Conservation (phyloP, 2,113 vertebrate species). For the Boleophthalmus pectinirostris region DNA sequence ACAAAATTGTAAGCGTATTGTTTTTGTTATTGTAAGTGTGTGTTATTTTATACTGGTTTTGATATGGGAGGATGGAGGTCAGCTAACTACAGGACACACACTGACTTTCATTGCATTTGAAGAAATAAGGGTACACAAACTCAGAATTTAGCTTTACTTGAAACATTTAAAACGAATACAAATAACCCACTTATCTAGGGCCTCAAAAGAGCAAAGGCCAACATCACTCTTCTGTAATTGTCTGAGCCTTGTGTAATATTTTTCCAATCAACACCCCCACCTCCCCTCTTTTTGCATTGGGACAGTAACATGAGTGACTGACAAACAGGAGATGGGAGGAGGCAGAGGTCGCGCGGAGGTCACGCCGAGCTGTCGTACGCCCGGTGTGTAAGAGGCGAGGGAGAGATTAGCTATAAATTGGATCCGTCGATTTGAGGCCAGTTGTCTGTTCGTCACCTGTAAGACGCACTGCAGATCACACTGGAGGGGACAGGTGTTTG, state of each 20-base stretch:
- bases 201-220: too few relatives aligned
- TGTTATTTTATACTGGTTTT: too few relatives aligned
- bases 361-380: slow-evolving; percentile 18
- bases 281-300: slow-evolving; percentile 3
- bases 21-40: too few relatives aligned
- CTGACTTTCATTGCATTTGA: too few relatives aligned
- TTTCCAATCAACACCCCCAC: slow-evolving; percentile 10
- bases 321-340: slow-evolving; percentile 36
- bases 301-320: slow-evolving; percentile 34
- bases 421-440: slow-evolving; percentile 45
- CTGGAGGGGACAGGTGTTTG: slow-evolving; percentile 38
- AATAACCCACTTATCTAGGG: too few relatives aligned
- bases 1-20: too few relatives aligned
- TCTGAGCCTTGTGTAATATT: slow-evolving; percentile 28
- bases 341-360: slow-evolving; percentile 43
- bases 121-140: too few relatives aligned
- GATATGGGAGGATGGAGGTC: too few relatives aligned
- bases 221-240: slow-evolving; percentile 20
- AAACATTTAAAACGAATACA: too few relatives aligned
- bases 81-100: too few relatives aligned
- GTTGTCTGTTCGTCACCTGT: slow-evolving; percentile 38
- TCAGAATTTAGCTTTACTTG: too few relatives aligned
- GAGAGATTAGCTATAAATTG: slow-evolving; percentile 43
- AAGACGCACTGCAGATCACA: slow-evolving; percentile 26
- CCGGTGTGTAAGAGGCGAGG: not conserved